Conservation (phyloP, 2,888 invertebrate species). For the Tolmerus cingulatus region DNA sequence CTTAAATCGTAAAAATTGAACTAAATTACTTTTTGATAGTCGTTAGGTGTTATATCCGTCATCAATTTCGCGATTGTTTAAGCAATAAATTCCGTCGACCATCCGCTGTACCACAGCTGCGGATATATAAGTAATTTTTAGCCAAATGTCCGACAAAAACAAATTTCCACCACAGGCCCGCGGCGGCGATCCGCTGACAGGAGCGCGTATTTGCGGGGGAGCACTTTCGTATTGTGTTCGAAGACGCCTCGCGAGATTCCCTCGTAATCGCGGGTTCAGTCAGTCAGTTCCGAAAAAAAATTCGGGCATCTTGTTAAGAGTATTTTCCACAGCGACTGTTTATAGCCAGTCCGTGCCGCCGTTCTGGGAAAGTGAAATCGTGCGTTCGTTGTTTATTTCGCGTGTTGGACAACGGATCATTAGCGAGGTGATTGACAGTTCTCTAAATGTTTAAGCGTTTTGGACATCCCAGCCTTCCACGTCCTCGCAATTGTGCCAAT, state of each 20-base stretch:
- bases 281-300: conserved; percentile 8
- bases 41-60: not conserved
- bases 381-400: not conserved
- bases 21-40: not conserved
- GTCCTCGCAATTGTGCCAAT: not conserved
- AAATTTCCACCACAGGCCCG: not conserved
- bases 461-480: not conserved
- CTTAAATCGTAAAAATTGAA: not conserved
- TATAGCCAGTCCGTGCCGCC: not conserved
- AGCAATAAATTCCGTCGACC: not conserved
- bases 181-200: not conserved
- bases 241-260: not conserved
- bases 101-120: not conserved
- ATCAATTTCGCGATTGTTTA: not conserved
- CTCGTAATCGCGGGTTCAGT: not conserved
- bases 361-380: not conserved
- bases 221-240: conserved; percentile 16
- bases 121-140: not conserved
- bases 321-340: not conserved
- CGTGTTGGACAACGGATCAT: not conserved
- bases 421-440: conserved; percentile 24
- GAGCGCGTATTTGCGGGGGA: not conserved
- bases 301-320: not conserved
- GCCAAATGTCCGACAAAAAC: not conserved
- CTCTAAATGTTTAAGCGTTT: conserved; percentile 9